Evolutionary conservation across 2,113 vertebrate genomes (phyloP).

Genomic region (Carassius carassius): DNA sequence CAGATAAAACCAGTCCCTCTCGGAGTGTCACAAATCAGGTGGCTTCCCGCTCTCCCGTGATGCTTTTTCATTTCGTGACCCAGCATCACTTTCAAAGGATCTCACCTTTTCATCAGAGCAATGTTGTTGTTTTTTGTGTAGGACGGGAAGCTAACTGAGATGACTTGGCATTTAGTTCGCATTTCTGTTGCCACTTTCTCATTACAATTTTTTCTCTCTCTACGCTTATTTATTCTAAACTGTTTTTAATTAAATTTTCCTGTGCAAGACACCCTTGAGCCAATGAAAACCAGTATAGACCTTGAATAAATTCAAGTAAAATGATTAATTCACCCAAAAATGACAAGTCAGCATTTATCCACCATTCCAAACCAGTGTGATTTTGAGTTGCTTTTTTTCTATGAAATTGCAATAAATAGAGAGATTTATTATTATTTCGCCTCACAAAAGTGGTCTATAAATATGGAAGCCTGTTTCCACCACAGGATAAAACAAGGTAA

Average conservation of each 20-base stretch:
- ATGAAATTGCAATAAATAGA: no score
- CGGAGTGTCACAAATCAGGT: constrained; percentile 17
- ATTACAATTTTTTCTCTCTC: not conserved
- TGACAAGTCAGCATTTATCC: not conserved
- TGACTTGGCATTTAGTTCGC: not conserved
- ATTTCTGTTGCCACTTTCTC: not conserved
- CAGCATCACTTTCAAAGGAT: not conserved
- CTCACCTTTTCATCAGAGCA: not conserved
- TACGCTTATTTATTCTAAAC: not conserved
- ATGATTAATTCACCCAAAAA: not conserved
- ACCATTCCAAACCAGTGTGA: not conserved
- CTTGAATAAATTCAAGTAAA: not conserved
- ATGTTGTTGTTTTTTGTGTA: not conserved
- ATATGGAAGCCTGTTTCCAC: no score
- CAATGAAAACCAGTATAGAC: not conserved
- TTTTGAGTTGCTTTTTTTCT: not conserved
- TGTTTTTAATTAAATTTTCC: not conserved
- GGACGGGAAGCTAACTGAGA: not conserved
- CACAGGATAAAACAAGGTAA: no score
- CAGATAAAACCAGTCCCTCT: not conserved
- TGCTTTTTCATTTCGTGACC: constrained; percentile 23
- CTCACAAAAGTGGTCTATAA: no score
- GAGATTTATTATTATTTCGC: no score
- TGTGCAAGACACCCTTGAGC: no score
- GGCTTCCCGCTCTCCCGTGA: not conserved